phyloP scores from a whole-genome alignment of 2,888 invertebrate genomes.

The Drosophila prostipennis region DNA sequence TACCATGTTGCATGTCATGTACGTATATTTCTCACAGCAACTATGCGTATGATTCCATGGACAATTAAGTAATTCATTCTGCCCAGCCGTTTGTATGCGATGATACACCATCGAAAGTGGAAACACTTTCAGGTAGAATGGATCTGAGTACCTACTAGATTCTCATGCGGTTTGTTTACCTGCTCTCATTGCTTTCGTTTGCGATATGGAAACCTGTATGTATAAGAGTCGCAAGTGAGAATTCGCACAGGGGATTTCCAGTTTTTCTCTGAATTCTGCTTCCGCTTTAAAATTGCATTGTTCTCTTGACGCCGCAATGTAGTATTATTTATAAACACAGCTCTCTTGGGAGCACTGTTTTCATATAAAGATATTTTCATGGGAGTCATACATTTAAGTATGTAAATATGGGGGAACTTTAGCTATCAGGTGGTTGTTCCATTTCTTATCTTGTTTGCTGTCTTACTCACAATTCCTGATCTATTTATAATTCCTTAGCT shows the following conservation, averaged over 20 bases:
- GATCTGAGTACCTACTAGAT: neutral
- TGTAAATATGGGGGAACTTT: neutral
- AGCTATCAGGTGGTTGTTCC: constrained; percentile 31
- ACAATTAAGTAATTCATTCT: constrained; percentile 42
- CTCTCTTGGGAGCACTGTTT: neutral
- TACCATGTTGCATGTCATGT: constrained; percentile 38
- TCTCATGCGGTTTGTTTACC: constrained; percentile 28
- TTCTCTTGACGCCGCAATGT: neutral
- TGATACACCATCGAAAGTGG: constrained; percentile 24
- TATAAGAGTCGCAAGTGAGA: constrained; percentile 17
- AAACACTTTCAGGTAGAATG: constrained; percentile 27
- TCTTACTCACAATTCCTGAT: constrained; percentile 25
- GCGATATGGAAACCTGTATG: constrained; percentile 23
- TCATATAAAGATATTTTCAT: neutral
- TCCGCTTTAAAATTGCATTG: constrained; percentile 24
- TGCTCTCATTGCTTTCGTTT: constrained; percentile 22
- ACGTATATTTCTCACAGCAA: constrained; percentile 17
- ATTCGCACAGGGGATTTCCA: constrained; percentile 20
- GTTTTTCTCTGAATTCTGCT: constrained; percentile 20
- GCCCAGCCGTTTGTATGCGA: constrained; percentile 8
- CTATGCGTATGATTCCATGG: constrained; percentile 23
- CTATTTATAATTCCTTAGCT: constrained; percentile 14
- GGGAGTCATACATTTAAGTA: neutral
- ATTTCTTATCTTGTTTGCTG: constrained; percentile 21
- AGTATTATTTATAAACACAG: constrained; percentile 3